Percentiles rank a stretch among this genome's conserved stretches.
Conservation (phyloP, 1,140 invertebrate genomes). For the Achroia grisella region DNA sequence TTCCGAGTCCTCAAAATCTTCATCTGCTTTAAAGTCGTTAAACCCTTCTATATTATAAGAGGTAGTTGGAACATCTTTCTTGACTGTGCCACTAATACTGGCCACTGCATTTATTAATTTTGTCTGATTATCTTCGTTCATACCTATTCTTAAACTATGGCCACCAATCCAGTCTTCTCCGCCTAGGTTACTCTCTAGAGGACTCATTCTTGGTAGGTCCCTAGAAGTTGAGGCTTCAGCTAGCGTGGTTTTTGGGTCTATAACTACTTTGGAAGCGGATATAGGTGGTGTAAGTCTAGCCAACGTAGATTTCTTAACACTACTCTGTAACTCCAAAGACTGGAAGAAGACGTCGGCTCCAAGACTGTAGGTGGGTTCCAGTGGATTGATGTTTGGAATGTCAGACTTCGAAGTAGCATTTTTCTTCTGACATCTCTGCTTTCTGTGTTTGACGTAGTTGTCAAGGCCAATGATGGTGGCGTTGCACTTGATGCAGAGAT, state of each 20-base stretch:
- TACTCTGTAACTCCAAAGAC: conserved; percentile 87
- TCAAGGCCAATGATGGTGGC: conserved; percentile 85
- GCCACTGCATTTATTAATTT: conserved; percentile 77
- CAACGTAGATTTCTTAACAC: conserved; percentile 74
- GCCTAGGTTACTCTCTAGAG: conserved; percentile 59
- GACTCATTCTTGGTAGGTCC: conserved; percentile 48
- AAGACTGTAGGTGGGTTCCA: conserved; percentile 72
- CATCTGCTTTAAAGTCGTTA: conserved; percentile 72
- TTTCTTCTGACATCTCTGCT: conserved; percentile 75
- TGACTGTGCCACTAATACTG: conserved; percentile 71
- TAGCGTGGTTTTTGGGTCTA: conserved; percentile 45
- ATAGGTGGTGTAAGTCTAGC: conserved; percentile 50
- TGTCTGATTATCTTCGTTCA: conserved; percentile 73
- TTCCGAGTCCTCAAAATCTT: conserved; percentile 73
- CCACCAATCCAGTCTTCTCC: conserved; percentile 77
- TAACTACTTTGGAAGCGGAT: conserved; percentile 56
- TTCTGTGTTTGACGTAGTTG: conserved; percentile 88
- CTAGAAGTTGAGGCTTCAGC: conserved; percentile 43
- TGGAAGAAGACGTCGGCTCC: conserved; percentile 90
- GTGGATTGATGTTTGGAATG: conserved; percentile 40
- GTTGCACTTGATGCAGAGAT: conserved; percentile 90
- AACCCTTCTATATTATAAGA: conserved; percentile 58
- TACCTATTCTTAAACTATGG: conserved; percentile 70
- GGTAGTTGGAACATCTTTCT: conserved; percentile 65
- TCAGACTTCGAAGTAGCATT: conserved; percentile 40